Evolutionary conservation across 2,888 invertebrate genomes (phyloP), one percentile per base, ranked within the genome.

Genomic region (Caprella mutica): DNA sequence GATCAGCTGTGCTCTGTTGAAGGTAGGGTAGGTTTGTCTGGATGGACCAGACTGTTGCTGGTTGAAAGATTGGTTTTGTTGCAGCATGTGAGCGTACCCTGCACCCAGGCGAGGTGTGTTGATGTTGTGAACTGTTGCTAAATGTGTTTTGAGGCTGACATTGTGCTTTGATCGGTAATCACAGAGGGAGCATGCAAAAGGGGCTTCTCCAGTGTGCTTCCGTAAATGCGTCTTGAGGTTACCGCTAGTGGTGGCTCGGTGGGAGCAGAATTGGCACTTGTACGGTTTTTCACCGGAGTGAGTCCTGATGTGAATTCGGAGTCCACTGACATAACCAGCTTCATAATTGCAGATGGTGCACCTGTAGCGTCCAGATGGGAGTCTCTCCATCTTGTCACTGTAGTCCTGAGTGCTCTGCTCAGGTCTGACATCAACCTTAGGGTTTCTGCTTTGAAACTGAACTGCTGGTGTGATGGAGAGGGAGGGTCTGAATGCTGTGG

Each of bases 231-330:
- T 48, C 23, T 48, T 48, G 12, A 48, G 24, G 19, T 48, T 48
- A n/a, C 48, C 48, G 30, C 48, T 48, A 17, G 48, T 48, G 48
- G 48, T 48, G 5, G 48, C 29, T n/a, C 30, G 29, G 27, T 48
- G 30, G 3, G 48, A 30, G n/a, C 48, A 48, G 26, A 30, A 48
- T 6, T 27, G 48, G 14, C 48, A 48, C 6, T 48, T 17, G 30
- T 48, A 48, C 1, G 48, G 48, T 30, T 48, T 48, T 29, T 48
- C 48, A n/a, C 48, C 48, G 23, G 48, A 48, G 23, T 48, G 48
- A 24, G 29, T 48, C 12, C 48, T n/a, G 9, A 48, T 9, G 48
- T 48, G 48, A 17, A 48, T 48, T 30, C 30, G 29, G 5, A 48
- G 29, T 21, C 29, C 48, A 30, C 48, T 48, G 24, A 30, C 48